Base-by-base conservation (phyloP, 2,888 invertebrate genomes). In the Tortricodes alternella region DNA sequence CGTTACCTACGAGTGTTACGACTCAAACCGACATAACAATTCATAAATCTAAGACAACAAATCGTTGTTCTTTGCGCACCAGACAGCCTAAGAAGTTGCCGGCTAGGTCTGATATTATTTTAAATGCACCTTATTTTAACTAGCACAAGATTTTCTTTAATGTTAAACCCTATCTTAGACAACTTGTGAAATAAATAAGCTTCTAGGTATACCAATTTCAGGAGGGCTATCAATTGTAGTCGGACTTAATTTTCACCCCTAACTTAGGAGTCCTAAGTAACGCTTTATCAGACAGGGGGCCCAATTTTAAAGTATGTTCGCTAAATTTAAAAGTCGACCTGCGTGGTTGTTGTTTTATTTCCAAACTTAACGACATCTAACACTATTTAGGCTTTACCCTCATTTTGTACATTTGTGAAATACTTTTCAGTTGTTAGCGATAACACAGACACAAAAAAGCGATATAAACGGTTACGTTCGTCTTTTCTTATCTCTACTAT, bases 1-100 rank as follows among this genome's bases (percentile, higher is more conserved):
- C 64, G 64, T 64, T 64, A 63, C 29, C 7, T 29, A 65, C n/a
- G n/a, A 70, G 72, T 70, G 73, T 73, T 73, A 75, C 66, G 67
- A 68, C 67, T 68, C 62, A 69, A 64, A 68, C 60, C 62, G 67
- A 64, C 65, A 62, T 62, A 53, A 65, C 66, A 69, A 68, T 70
- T 65, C 63, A 70, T 62, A 71, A 68, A 73, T 71, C 71, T 69
- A 63, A 44, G 65, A 46, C 66, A 68, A 68, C 76, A 76, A 76
- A 78, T 77, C 70, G 73, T 64, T 60, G 68, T 63, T 65, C 66
- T 73, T 72, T 71, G 72, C 70, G 62, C 59, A 53, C 62, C 58
- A 55, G 70, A 71, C 64, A 65, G 60, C 58, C 66, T 61, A 37
- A 38, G 51, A 53, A 34, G 19, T 8, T 29, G 13, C 19, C 11